Evolutionary conservation across 2,797 vertebrate species (phyloP), one percentile per base, ranked within the genome.

Genomic region (Sebastes dallii): DNA sequence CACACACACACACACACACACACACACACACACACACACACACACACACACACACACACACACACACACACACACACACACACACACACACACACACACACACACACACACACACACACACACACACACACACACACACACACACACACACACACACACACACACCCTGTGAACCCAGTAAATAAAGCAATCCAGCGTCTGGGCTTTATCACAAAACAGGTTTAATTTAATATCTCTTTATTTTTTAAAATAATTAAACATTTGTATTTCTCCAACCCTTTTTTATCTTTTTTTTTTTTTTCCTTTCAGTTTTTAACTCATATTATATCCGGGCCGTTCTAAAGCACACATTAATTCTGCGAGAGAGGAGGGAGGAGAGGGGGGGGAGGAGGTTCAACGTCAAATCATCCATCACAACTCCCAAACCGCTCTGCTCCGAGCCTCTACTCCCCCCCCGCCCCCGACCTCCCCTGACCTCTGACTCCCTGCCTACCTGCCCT

Each of bases 211-310:
- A 96, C 94, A 96, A 96, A 96, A 96, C 95, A 94, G 94, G 93
- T 96, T 96, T 96, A 95, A 96, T 96, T 96, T 96, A 96, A 96
- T 95, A 95, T 95, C 91, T 95, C 95, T 96, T 95, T 96, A 95
- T 95, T 95, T 95, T 96, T 96, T 96, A 94, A 96, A 96, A 96
- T 96, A 96, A 96, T 96, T 96, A 96, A 96, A 96, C 95, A 95
- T 96, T 96, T 96, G 95, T 95, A 94, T 96, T 96, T 95, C 90
- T 94, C 92, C 94, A 94, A 95, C 94, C 94, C 91, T 92, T 94
- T 94, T 94, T 89, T 70, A 70, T 85, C 83, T 88, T 64, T 77
- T 72, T 88, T 89, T 90, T 90, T 86, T 88, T 36, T 36, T 36
- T 36, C 34, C 34, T 75, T 77, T 86, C 90, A 81, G 75, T 86